phyloP scores from a whole-genome alignment of 1,140 invertebrate species.

The Meloidogyne exigua region DNA sequence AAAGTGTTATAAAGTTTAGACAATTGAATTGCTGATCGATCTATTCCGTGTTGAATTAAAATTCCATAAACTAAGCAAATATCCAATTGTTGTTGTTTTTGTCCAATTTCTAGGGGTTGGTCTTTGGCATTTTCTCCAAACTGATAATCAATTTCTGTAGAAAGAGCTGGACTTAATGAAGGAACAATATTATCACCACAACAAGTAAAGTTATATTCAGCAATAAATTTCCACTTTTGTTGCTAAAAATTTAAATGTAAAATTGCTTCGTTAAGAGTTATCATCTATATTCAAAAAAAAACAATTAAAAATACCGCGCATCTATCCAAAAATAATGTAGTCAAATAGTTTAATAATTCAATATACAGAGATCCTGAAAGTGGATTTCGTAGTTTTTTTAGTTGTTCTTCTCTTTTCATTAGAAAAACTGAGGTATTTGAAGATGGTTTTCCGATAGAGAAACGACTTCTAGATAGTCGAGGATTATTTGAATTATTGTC shows the following conservation, averaged over 20 bases:
- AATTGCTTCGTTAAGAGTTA: neutral
- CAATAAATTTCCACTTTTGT: conserved; percentile 4
- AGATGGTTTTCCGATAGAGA: neutral
- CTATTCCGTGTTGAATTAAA: conserved; percentile 17
- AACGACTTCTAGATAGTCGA: neutral
- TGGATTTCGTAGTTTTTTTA: neutral
- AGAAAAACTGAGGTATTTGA: neutral
- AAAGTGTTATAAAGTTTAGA: conserved; percentile 17
- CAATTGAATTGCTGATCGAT: neutral
- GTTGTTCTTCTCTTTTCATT: neutral
- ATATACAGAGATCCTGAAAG: neutral
- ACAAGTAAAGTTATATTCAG: neutral
- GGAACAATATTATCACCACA: neutral
- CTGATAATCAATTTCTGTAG: conserved; percentile 6
- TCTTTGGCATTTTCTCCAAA: neutral
- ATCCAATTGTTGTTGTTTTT: conserved; percentile 19
- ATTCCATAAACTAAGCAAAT: conserved; percentile 17
- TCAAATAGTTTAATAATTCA: neutral
- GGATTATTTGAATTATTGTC: neutral
- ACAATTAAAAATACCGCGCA: neutral
- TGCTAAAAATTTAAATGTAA: conserved; percentile 14
- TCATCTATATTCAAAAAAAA: too few species aligned
- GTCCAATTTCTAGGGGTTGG: neutral
- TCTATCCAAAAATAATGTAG: conserved; percentile 5
- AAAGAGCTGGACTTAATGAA: conserved; percentile 13